phyloP scores from a whole-genome alignment of 2,888 invertebrate species.

The Leptinotarsa haldemani region DNA sequence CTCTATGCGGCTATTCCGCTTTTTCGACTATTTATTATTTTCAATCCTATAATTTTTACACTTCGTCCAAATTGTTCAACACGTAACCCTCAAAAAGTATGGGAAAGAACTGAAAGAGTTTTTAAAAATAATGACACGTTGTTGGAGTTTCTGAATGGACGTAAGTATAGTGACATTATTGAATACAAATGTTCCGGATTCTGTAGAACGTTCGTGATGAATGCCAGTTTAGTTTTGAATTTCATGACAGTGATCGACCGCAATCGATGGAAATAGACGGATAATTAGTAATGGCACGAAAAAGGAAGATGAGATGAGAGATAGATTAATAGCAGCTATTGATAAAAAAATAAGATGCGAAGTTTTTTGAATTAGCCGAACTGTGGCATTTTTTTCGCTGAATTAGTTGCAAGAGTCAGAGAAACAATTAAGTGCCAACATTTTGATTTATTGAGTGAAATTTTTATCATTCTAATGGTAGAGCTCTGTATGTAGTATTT shows the following conservation, averaged over 20 bases:
- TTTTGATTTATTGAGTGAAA: no score
- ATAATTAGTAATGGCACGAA: neutral
- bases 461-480: no score
- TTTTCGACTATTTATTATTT: conserved; percentile 36
- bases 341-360: neutral
- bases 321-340: neutral
- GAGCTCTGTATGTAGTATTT: no score
- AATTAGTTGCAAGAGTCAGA: neutral
- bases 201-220: conserved; percentile 25
- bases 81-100: conserved; percentile 29
- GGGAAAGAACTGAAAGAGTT: conserved; percentile 29
- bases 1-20: conserved; percentile 39
- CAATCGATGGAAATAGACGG: neutral
- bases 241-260: conserved; percentile 13
- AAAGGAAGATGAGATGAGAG: neutral
- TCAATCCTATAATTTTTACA: conserved; percentile 43
- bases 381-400: no score
- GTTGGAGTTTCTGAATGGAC: conserved; percentile 18
- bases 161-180: conserved; percentile 36
- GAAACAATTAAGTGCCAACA: no score
- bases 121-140: conserved; percentile 35
- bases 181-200: conserved; percentile 28
- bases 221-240: neutral
- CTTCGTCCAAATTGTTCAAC: conserved; percentile 35
- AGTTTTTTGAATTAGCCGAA: no score